phyloP scores from a whole-genome alignment of 2,888 invertebrate genomes.

The Hemicrepidius hirtus region DNA sequence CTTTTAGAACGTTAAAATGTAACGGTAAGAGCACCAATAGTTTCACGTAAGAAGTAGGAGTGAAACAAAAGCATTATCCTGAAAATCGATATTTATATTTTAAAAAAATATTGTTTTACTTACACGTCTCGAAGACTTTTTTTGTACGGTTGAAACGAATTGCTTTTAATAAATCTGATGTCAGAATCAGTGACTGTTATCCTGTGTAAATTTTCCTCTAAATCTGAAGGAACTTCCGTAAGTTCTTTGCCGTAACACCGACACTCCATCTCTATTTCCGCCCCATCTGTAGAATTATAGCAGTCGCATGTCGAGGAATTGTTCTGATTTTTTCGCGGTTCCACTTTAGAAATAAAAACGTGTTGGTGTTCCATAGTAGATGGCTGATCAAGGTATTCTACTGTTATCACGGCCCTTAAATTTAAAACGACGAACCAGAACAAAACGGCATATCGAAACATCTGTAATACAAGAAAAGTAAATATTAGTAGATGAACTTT shows the following conservation, averaged over 20 bases:
- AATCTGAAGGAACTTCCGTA: constrained; percentile 63
- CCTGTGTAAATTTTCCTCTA: constrained; percentile 63
- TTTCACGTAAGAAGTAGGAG: no score
- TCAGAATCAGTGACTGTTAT: constrained; percentile 68
- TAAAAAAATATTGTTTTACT: constrained; percentile 61
- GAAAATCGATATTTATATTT: no score
- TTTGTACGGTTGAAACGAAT: constrained; percentile 66
- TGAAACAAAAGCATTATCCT: no score
- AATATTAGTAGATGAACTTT: neutral
- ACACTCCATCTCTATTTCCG: constrained; percentile 62
- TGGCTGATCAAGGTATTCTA: neutral
- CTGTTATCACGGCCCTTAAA: neutral
- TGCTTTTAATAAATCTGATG: constrained; percentile 63
- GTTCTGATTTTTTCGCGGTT: constrained; percentile 29
- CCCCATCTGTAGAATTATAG: constrained; percentile 61
- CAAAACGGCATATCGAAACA: neutral
- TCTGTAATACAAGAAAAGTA: constrained; percentile 12
- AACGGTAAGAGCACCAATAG: no score
- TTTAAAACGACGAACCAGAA: neutral
- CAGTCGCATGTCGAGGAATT: constrained; percentile 60
- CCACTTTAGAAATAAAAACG: constrained; percentile 45
- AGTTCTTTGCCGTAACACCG: constrained; percentile 65
- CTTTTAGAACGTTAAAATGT: no score
- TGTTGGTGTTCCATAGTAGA: constrained; percentile 32
- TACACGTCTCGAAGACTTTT: constrained; percentile 69